Evolutionary conservation across 2,113 vertebrate species (phyloP).

Genomic region (Corydoras sp.): DNA sequence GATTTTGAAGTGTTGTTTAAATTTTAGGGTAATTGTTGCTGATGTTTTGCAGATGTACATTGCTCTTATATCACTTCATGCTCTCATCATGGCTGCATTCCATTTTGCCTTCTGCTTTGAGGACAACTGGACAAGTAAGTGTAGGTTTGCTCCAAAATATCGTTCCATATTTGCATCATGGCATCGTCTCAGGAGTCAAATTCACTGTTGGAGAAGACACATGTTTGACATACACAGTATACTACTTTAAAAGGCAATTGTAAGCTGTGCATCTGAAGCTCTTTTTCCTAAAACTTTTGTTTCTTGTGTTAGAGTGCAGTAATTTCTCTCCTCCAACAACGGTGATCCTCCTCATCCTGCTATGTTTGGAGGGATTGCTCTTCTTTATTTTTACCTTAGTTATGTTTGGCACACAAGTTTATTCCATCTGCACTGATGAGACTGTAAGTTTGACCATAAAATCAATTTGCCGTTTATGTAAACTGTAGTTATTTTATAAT

Average conservation of each 20-base stretch:
- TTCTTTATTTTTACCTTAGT: constrained; percentile 96
- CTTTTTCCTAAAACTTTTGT: background rate
- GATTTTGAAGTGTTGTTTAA: too few relatives aligned
- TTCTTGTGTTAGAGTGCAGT: constrained; percentile 79
- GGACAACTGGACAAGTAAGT: constrained; percentile 95
- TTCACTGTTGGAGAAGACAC: too few relatives aligned
- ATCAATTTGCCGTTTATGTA: background rate
- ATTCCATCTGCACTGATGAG: constrained; percentile 96
- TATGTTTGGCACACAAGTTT: constrained; percentile 97
- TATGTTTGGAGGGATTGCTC: constrained; percentile 92
- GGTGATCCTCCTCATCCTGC: constrained; percentile 91
- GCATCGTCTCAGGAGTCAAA: too few relatives aligned
- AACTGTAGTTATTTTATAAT: background rate
- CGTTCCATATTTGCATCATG: background rate
- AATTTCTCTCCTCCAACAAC: constrained; percentile 91
- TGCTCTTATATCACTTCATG: constrained; percentile 90
- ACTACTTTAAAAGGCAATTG: background rate
- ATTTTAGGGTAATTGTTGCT: background rate
- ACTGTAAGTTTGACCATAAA: constrained; percentile 74
- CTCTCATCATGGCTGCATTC: constrained; percentile 87
- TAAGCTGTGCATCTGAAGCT: background rate
- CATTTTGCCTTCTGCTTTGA: constrained; percentile 96
- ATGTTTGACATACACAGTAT: background rate
- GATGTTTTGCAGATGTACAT: constrained; percentile 90
- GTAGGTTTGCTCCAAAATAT: background rate